Percentiles rank a stretch among this genome's conserved stretches.
These are phyloP conservation scores for Tragulus kanchil DNA, from an alignment of 2,113 vertebrate genomes.

Conservation along the genomic window DNA sequence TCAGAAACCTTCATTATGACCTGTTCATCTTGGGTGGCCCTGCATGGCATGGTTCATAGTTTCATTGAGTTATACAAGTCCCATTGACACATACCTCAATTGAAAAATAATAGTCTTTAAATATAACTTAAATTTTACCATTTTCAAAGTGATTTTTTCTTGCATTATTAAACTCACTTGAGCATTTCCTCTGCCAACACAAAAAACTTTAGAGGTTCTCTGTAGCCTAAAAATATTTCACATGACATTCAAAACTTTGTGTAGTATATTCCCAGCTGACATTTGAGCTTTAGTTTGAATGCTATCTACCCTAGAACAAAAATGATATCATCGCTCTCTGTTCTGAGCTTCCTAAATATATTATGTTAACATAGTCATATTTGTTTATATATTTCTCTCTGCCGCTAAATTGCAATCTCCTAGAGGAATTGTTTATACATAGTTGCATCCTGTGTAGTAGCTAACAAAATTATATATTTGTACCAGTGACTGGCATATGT, in stretches of 20 bases:
- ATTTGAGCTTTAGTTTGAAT: neutral
- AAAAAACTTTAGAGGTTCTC: neutral
- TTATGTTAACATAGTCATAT: neutral
- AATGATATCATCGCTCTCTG: neutral
- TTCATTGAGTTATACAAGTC: neutral
- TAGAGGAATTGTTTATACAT: neutral
- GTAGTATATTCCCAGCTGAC: neutral
- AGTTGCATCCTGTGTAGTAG: neutral
- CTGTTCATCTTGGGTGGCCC: neutral
- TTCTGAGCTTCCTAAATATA: neutral
- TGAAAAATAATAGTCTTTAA: neutral
- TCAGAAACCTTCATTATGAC: neutral
- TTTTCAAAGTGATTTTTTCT: neutral
- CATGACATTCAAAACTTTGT: neutral
- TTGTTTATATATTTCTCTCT: neutral
- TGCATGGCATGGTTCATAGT: neutral
- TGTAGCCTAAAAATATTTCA: neutral
- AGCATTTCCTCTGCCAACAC: neutral
- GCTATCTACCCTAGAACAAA: neutral
- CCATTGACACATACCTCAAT: neutral
- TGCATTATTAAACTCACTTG: conserved; percentile 29
- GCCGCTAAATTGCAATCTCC: neutral
- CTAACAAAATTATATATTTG: neutral
- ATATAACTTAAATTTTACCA: neutral
- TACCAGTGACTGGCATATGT: neutral